phyloP scores from a whole-genome alignment of 2,888 invertebrate genomes.

The Neoaliturus tenellus region DNA sequence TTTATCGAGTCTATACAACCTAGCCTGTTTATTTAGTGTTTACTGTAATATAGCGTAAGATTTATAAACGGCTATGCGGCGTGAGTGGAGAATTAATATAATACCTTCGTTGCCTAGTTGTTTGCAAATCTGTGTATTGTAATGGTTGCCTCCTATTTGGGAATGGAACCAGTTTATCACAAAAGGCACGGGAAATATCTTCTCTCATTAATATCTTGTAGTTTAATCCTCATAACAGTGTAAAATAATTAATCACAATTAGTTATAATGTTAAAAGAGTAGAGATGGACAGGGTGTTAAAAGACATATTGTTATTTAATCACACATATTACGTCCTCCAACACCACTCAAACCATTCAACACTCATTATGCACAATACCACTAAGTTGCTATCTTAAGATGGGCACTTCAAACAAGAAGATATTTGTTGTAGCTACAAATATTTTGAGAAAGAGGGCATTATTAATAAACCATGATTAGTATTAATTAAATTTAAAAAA shows the following conservation, averaged over 20 bases:
- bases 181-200: conserved; percentile 51
- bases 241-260: conserved; percentile 5
- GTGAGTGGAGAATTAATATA: neutral
- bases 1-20: conserved; percentile 49
- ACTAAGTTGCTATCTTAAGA: too few species aligned
- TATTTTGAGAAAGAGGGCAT: neutral
- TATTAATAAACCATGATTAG: neutral
- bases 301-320: neutral
- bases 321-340: neutral
- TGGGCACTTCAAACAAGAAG: too few species aligned
- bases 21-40: conserved; percentile 50
- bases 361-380: too few species aligned
- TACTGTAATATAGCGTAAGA: conserved; percentile 40
- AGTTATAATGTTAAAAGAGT: neutral
- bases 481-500: neutral
- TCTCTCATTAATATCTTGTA: conserved; percentile 26
- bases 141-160: neutral
- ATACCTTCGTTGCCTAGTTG: conserved; percentile 38
- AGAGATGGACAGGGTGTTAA: neutral
- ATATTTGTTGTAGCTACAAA: neutral
- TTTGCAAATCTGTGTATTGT: conserved; percentile 40
- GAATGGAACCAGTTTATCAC: conserved; percentile 8
- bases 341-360: too few species aligned
- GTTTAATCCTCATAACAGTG: neutral
- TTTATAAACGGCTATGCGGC: conserved; percentile 36